Percentiles rank a stretch among this genome's conserved stretches.
Conservation (phyloP, 2,113 vertebrate genomes). For the Tachysurus fulvidraco region DNA sequence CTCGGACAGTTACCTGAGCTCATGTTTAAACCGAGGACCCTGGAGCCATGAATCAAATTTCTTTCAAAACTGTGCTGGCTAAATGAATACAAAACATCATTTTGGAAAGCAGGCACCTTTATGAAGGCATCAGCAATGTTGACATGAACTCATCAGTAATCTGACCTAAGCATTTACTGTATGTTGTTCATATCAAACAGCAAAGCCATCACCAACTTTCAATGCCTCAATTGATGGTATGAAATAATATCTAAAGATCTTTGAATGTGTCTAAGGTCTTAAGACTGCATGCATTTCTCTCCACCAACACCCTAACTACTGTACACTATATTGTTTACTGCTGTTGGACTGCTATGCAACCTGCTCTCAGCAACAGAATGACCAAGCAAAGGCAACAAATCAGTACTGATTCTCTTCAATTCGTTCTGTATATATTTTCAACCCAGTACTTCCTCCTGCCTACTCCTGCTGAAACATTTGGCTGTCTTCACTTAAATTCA, state of each 20-base stretch:
- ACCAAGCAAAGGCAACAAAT: slow-evolving; percentile 9
- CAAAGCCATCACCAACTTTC: not conserved
- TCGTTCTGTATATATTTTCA: not conserved
- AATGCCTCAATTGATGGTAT: not conserved
- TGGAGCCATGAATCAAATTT: no score
- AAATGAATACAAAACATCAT: no score
- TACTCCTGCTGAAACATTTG: slow-evolving; percentile 9
- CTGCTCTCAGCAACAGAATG: slow-evolving; percentile 21
- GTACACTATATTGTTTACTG: slow-evolving; percentile 26
- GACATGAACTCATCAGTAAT: no score
- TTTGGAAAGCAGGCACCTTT: no score
- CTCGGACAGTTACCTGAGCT: not conserved
- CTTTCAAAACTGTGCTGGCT: no score
- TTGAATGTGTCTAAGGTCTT: not conserved
- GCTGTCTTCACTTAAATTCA: slow-evolving; percentile 16
- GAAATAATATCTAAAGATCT: slow-evolving; percentile 10
- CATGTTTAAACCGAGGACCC: not conserved
- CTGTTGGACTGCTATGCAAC: slow-evolving; percentile 7
- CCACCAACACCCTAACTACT: slow-evolving; percentile 15
- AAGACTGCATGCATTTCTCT: not conserved
- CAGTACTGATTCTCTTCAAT: not conserved
- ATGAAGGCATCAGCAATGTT: slow-evolving; percentile 5
- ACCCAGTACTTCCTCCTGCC: not conserved
- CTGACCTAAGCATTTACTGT: no score
- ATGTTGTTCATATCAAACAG: slow-evolving; percentile 20